A percentile compares a stretch with the other conserved stretches of the same genome.
phyloP scores from a whole-genome alignment of 2,797 vertebrate species.

The Ambastaia sidthimunki region DNA sequence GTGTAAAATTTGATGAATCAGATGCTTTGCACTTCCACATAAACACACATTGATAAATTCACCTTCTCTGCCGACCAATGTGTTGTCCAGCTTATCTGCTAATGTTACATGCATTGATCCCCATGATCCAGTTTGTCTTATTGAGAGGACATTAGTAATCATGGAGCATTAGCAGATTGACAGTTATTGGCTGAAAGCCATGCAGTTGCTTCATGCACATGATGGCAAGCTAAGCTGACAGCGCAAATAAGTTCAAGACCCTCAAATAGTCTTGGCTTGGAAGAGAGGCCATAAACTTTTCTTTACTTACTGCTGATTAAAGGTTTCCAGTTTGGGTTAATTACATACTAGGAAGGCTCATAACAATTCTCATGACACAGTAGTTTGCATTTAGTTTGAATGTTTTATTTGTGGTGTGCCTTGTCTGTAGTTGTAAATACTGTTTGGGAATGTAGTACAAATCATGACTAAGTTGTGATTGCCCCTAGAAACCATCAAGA shows the following conservation, averaged over 20 bases:
- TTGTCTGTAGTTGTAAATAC: background rate
- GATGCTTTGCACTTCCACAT: conserved; percentile 28
- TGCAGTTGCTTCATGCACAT: conserved; percentile 31
- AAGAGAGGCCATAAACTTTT: conserved; percentile 11
- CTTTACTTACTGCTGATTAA: conserved; percentile 29
- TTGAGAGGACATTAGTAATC: conserved; percentile 51
- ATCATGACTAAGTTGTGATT: background rate
- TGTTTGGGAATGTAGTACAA: background rate
- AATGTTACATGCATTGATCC: conserved; percentile 48
- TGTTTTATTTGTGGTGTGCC: conserved; percentile 3
- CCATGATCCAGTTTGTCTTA: conserved; percentile 45
- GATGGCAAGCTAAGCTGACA: conserved; percentile 37
- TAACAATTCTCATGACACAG: conserved; percentile 11
- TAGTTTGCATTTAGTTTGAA: conserved; percentile 13
- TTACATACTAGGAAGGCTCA: conserved; percentile 24
- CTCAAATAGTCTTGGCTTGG: conserved; percentile 4
- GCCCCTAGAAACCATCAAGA: background rate
- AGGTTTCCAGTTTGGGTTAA: conserved; percentile 38
- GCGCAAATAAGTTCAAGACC: conserved; percentile 41
- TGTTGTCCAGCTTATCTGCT: conserved; percentile 43
- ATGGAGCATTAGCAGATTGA: conserved; percentile 52
- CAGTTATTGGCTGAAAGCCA: conserved; percentile 52
- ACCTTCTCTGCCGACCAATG: conserved; percentile 35
- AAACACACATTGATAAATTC: conserved; percentile 16
- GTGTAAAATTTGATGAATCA: conserved; percentile 10